Base-by-base conservation (phyloP, 2,888 invertebrate genomes). In the Cosmorhoe ocellata region DNA sequence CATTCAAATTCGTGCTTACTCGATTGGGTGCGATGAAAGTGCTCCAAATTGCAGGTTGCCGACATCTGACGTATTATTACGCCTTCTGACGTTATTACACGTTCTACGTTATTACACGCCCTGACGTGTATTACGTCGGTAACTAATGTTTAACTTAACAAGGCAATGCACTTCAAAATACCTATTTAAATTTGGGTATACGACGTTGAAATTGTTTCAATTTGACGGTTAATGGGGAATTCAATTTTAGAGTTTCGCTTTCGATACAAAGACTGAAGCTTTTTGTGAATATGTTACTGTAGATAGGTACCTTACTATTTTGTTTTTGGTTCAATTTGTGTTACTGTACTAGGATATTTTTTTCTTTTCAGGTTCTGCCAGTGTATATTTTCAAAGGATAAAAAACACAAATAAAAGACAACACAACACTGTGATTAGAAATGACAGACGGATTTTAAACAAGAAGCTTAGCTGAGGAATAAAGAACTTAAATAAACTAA, bases 1-100 rank as follows among this genome's bases (percentile, higher is more conserved):
- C 47, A 37, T 45, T 32, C 26, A 26, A 11, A 59, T 62, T 62
- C 61, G 63, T 55, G 56, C 58, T 71, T 27, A n/a, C 33, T 30
- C 26, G 73, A 76, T 74, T 73, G 72, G 71, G 73, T 71, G 74
- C 65, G 63, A 71, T 59, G 69, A 72, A 74, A 75, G 72, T 71
- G 69, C 66, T 62, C 62, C 56, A 75, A 73, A 76, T 75, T 73
- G 71, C 67, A 68, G 71, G 67, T 56, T 66, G 58, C 51, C 49
- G 30, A 26, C 37, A 28, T 27, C 33, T 56, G 59, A 50, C 51
- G 41, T 60, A 54, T 61, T 22, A 60, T 60, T 61, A 61, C 56
- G 47, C 50, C 53, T 41, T 32, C 52, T 52, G 56, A 51, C 41
- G 45, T 51, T 51, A 51, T 51, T 51, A 45, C 51, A 43, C 38